Evolutionary conservation across 2,888 invertebrate species (phyloP).

Genomic region (Latheticus oryzae): DNA sequence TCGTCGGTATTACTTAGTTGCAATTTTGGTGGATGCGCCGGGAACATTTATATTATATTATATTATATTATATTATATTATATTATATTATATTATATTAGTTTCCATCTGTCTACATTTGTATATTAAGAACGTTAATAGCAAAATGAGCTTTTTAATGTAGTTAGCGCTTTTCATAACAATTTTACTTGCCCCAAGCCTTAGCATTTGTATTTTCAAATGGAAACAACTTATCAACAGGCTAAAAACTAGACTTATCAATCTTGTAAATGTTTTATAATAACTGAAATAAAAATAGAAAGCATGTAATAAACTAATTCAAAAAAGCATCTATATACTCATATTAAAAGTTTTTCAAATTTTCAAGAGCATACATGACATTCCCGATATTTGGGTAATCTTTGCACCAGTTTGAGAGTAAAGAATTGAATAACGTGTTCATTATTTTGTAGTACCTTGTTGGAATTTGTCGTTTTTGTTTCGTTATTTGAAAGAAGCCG

Average conservation of each 20-base stretch:
- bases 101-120: too few relatives aligned
- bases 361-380: not conserved
- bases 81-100: not conserved
- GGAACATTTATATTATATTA: not conserved
- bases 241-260: too few relatives aligned
- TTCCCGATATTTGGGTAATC: not conserved
- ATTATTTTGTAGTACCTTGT: conserved; percentile 24
- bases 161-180: too few relatives aligned
- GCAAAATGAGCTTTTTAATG: too few relatives aligned
- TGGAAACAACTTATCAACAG: too few relatives aligned
- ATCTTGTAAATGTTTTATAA: not conserved
- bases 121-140: too few relatives aligned
- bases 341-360: too few relatives aligned
- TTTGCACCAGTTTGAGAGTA: not conserved
- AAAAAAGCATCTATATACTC: too few relatives aligned
- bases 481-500: conserved; percentile 13
- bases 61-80: not conserved
- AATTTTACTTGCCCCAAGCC: too few relatives aligned
- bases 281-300: not conserved
- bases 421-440: conserved; percentile 13
- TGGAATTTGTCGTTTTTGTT: conserved; percentile 14
- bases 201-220: too few relatives aligned
- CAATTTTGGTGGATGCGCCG: conserved; percentile 19
- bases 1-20: conserved; percentile 4
- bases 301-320: not conserved